These are phyloP conservation scores for Cotesia congregata DNA, from an alignment of 2,888 invertebrate genomes.

Conservation along the genomic window DNA sequence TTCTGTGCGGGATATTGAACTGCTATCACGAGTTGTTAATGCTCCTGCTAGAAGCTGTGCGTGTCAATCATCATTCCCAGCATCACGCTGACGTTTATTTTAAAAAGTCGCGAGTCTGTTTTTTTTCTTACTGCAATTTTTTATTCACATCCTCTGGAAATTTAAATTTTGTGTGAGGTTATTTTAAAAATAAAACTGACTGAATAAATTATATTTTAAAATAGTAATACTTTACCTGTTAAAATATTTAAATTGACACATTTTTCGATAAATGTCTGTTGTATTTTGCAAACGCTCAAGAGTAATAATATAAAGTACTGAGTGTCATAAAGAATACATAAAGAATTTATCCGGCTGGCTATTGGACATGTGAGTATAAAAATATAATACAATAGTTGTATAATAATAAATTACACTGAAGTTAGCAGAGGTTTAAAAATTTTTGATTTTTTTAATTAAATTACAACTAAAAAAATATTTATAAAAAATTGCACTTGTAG, in stretches of 20 bases:
- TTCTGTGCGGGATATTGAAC: constrained; percentile 2
- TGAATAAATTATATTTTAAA: too few species aligned
- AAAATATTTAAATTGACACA: neutral
- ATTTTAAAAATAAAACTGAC: too few species aligned
- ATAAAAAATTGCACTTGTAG: too few species aligned
- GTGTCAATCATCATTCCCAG: neutral
- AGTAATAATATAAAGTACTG: constrained; percentile 15
- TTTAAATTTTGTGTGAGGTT: too few species aligned
- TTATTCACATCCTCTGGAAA: too few species aligned
- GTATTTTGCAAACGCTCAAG: neutral
- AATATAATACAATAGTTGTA: neutral
- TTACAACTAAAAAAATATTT: too few species aligned
- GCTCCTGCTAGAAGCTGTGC: constrained; percentile 6
- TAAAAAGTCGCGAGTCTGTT: neutral
- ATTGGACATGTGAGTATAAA: constrained; percentile 52
- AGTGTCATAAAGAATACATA: constrained; percentile 38
- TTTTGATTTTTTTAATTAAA: too few species aligned
- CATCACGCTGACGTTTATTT: neutral
- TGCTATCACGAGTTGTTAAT: neutral
- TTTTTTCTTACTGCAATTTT: too few species aligned
- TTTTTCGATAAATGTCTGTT: neutral
- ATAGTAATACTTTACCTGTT: neutral
- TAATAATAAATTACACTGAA: too few species aligned
- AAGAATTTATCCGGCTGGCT: constrained; percentile 47
- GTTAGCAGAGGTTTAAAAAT: too few species aligned